Evolutionary conservation across 2,113 vertebrate genomes (phyloP), one percentile per base, ranked within the genome.

Genomic region (Hyaena hyaena): DNA sequence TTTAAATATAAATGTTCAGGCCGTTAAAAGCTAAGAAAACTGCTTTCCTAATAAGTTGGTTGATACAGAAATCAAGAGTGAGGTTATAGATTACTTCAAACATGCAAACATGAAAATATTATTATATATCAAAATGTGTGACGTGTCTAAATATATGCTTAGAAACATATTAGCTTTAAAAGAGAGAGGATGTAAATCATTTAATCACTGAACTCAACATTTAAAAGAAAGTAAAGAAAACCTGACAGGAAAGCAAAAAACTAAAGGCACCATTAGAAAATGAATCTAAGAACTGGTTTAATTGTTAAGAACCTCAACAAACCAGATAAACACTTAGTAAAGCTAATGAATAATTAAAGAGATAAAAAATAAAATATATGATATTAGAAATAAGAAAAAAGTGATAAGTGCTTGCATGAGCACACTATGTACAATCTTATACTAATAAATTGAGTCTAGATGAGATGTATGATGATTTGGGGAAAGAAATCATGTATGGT

Each of bases 161-260:
- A 73, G 23, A 88, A 80, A 21, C 2, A 65, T 55, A 39, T 68
- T 81, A 84, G 33, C 71, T 87, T 66, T 82, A 83, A 88, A 93
- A 88, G 65, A 87, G 35, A 86, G 43, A 39, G 4, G 85, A 74
- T 61, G 14, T 66, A 92, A 84, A 33, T 65, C 45, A 93, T 28
- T 94, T 33, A 88, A 95, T 66, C 9, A 45, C 6, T 88, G 65
- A 94, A 55, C 5, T 93, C 26, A 91, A 81, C 35, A 77, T 10
- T 90, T 90, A 92, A 16, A 83, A 92, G 39, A 93, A 88, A 79
- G 50, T 31, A 94, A 92, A 94, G 17, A 90, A 95, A 93, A 28
- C 19, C n/a, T 35, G 85, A 23, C 74, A 28, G 3, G 28, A 66
- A 83, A 61, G 6, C 61, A 87, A 63, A 97, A 71, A 77, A 85